These are phyloP conservation scores for Limnephilus lunatus DNA, from an alignment of 2,888 invertebrate genomes.

Conservation along the genomic window DNA sequence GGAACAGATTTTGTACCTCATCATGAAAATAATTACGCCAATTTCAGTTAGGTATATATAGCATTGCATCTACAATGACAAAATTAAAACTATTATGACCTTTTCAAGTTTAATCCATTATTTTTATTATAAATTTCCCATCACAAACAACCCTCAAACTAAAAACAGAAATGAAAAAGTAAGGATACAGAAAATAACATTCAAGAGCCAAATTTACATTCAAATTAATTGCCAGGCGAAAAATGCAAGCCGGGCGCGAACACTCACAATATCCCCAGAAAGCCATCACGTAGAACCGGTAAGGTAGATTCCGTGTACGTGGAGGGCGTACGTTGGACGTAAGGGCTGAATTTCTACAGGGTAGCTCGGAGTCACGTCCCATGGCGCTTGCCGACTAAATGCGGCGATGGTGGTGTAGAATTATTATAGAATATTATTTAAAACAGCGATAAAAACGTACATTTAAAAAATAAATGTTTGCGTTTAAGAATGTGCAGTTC, in stretches of 20 bases:
- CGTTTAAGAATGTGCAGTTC: not conserved
- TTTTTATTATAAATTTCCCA: not conserved
- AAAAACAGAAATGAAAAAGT: not conserved
- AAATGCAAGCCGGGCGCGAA: constrained; percentile 5
- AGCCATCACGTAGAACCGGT: constrained; percentile 39
- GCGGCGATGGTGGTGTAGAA: not conserved
- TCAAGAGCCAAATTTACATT: not conserved
- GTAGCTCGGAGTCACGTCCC: not conserved
- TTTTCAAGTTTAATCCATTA: not conserved
- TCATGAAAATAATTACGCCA: not conserved
- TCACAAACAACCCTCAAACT: not conserved
- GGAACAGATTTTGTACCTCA: not conserved
- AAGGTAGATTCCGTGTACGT: constrained; percentile 39
- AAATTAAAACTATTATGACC: too few species aligned
- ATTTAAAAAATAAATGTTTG: not conserved
- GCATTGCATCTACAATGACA: too few species aligned
- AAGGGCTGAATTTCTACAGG: not conserved
- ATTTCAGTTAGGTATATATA: not conserved
- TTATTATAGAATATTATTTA: not conserved
- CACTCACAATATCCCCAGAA: constrained; percentile 3
- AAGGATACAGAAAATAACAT: not conserved
- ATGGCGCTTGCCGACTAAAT: not conserved
- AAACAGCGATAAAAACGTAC: constrained; percentile 16
- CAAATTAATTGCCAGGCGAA: constrained; percentile 32
- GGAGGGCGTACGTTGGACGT: not conserved